A percentile compares a stretch with the other conserved stretches of the same genome.
Evolutionary conservation across 2,113 vertebrate genomes (phyloP).

Genomic region (Microtus pennsylvanicus): DNA sequence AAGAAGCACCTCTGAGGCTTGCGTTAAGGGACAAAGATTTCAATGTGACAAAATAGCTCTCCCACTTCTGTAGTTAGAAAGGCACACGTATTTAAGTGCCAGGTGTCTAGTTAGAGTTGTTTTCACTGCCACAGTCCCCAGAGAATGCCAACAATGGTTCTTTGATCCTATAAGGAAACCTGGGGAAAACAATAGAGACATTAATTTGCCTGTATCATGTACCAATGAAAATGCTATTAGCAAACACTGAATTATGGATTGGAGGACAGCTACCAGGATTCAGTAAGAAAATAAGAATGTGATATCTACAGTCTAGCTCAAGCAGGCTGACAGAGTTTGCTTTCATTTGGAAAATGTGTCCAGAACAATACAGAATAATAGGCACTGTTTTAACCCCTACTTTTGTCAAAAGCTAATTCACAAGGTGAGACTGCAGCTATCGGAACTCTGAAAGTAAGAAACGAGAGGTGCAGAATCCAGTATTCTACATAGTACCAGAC

Average conservation of each 20-base stretch:
- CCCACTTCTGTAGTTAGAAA: conserved; percentile 51
- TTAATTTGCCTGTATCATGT: conserved; percentile 25
- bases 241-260: neutral
- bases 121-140: conserved; percentile 37
- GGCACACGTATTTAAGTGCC: conserved; percentile 38
- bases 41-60: conserved; percentile 24
- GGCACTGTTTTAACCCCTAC: conserved; percentile 34
- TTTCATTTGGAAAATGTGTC: conserved; percentile 71
- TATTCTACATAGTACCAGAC: conserved; percentile 70
- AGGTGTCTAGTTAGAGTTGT: neutral
- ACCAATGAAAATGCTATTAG: conserved; percentile 16
- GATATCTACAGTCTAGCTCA: conserved; percentile 20
- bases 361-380: conserved; percentile 30
- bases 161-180: neutral
- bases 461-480: conserved; percentile 51
- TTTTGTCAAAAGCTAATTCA: conserved; percentile 73
- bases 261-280: neutral
- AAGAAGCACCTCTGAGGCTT: conserved; percentile 53
- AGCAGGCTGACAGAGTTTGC: conserved; percentile 16
- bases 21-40: neutral
- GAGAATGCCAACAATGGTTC: neutral
- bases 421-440: conserved; percentile 75
- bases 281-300: conserved; percentile 38
- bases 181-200: conserved; percentile 5
- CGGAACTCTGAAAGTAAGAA: neutral